These are phyloP conservation scores for Urocitellus parryii DNA, from an alignment of 2,113 vertebrate genomes.

Conservation along the genomic window DNA sequence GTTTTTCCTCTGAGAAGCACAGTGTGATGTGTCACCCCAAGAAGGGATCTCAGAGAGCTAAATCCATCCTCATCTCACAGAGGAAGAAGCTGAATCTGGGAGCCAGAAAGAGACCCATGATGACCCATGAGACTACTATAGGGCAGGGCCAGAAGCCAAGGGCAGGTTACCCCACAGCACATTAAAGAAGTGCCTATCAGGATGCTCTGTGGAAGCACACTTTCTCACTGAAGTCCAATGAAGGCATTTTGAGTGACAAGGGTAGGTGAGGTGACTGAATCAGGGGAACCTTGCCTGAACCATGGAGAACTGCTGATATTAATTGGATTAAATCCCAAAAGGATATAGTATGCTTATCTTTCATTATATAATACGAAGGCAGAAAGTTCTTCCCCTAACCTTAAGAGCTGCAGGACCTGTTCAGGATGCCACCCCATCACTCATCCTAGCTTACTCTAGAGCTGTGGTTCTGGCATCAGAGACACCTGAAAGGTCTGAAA, in stretches of 20 bases:
- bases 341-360: not conserved
- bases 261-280: not conserved
- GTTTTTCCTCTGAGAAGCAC: constrained; percentile 47
- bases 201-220: not conserved
- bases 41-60: not conserved
- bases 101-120: not conserved
- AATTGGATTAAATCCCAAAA: not conserved
- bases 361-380: not conserved
- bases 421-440: not conserved
- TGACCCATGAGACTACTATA: not conserved
- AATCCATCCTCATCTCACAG: not conserved
- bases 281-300: not conserved
- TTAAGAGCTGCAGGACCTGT: not conserved
- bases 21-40: not conserved
- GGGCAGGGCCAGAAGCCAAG: not conserved
- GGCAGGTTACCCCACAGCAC: not conserved
- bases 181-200: not conserved
- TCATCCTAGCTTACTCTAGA: not conserved
- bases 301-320: not conserved
- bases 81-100: not conserved
- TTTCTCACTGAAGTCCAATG: not conserved
- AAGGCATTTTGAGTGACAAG: not conserved
- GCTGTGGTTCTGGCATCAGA: not conserved
- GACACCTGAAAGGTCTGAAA: not conserved
- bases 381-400: not conserved